These are phyloP conservation scores for Sorex araneus DNA, from an alignment of 2,113 vertebrate species.

Conservation along the genomic window DNA sequence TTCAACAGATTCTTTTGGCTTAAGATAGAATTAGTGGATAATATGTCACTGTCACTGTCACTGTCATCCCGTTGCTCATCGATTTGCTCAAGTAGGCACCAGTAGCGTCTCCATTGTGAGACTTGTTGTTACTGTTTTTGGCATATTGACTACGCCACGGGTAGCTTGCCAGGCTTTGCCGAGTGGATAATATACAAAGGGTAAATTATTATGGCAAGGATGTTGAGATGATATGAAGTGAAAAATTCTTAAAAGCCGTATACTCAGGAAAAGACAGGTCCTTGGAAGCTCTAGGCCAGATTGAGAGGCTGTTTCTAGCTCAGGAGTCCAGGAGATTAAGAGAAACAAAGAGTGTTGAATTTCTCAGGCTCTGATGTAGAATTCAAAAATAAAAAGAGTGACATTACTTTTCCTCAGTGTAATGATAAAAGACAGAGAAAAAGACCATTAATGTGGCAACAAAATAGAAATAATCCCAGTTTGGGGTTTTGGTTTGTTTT, in stretches of 20 bases:
- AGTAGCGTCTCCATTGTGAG: too few relatives aligned
- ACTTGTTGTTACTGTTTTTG: too few relatives aligned
- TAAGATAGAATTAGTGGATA: constrained; percentile 49
- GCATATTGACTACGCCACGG: too few relatives aligned
- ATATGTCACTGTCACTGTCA: not conserved
- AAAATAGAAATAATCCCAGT: too few relatives aligned
- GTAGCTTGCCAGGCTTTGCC: too few relatives aligned
- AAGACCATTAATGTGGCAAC: not conserved
- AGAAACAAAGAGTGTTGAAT: not conserved
- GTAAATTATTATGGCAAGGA: constrained; percentile 12
- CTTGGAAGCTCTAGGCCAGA: not conserved
- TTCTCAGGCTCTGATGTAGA: not conserved
- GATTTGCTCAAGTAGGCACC: too few relatives aligned
- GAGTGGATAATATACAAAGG: not conserved
- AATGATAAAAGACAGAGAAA: not conserved
- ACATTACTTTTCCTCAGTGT: not conserved
- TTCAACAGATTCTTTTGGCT: constrained; percentile 56
- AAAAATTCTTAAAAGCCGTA: constrained; percentile 5
- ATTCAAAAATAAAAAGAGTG: not conserved
- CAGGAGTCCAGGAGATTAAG: not conserved
- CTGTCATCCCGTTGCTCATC: too few relatives aligned
- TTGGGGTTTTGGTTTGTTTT: too few relatives aligned
- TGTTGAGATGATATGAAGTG: constrained; percentile 19
- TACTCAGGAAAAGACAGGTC: not conserved
- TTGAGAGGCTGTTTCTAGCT: not conserved